phyloP scores from a whole-genome alignment of 2,888 invertebrate species.

The Neoaliturus tenellus region DNA sequence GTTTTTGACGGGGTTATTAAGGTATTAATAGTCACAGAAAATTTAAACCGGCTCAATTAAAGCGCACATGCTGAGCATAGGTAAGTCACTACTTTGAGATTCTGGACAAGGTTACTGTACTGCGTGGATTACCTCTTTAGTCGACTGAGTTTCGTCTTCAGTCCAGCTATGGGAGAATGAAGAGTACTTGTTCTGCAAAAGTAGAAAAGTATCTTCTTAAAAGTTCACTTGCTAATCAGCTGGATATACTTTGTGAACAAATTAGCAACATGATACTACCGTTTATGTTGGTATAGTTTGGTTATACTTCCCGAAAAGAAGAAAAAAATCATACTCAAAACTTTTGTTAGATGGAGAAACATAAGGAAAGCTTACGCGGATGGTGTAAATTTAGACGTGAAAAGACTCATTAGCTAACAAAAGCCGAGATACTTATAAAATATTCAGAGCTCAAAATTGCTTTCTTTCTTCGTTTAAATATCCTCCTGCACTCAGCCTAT shows the following conservation, averaged over 20 bases:
- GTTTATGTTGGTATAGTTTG: too few relatives aligned
- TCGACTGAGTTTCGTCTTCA: slow-evolving; percentile 82
- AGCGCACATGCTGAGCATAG: slow-evolving; percentile 6
- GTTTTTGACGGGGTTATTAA: neutral
- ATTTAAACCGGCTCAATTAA: neutral
- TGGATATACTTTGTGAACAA: too few relatives aligned
- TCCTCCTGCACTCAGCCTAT: neutral
- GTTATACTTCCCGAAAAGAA: too few relatives aligned
- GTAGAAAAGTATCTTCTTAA: slow-evolving; percentile 45
- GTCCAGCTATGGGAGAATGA: slow-evolving; percentile 89
- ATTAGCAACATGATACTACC: too few relatives aligned
- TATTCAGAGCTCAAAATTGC: slow-evolving; percentile 23
- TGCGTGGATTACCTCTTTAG: slow-evolving; percentile 73
- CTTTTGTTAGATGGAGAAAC: neutral
- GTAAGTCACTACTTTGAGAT: neutral
- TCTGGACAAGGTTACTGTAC: neutral
- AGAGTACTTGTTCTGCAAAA: slow-evolving; percentile 89
- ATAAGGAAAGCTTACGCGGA: neutral
- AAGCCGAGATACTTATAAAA: neutral
- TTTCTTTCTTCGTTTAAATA: neutral
- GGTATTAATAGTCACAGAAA: neutral
- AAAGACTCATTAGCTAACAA: neutral
- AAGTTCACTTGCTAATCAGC: neutral
- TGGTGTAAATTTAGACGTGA: neutral
- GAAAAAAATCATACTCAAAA: too few relatives aligned